Evolutionary conservation across 2,888 invertebrate genomes (phyloP).

Genomic region (Parnassius mnemosyne): DNA sequence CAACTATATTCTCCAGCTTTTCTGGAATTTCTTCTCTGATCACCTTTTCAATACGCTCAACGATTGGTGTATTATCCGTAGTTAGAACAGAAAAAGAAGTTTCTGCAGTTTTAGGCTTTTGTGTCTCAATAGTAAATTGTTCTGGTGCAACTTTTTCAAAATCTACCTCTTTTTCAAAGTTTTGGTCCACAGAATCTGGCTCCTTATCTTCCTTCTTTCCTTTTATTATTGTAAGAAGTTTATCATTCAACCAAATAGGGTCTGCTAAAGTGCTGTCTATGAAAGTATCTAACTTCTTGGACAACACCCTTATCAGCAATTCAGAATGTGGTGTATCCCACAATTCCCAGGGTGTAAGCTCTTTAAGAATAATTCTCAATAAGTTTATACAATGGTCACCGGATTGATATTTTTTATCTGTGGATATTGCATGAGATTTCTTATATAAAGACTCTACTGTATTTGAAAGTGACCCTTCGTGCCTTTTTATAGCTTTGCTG

Average conservation of each 20-base stretch:
- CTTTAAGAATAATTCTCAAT: conserved; percentile 80
- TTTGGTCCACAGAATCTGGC: background rate
- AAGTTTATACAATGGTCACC: conserved; percentile 82
- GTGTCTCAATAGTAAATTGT: conserved; percentile 16
- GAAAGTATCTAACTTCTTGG: conserved; percentile 78
- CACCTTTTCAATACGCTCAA: conserved; percentile 28
- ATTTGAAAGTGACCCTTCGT: conserved; percentile 65
- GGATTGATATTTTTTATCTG: conserved; percentile 61
- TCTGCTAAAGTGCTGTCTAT: conserved; percentile 71
- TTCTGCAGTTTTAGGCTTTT: conserved; percentile 36
- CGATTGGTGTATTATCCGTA: conserved; percentile 27
- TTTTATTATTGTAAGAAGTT: conserved; percentile 51
- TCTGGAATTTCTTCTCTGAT: conserved; percentile 31
- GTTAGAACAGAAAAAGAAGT: conserved; percentile 41
- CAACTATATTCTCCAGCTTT: conserved; percentile 39
- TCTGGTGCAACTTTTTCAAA: conserved; percentile 16
- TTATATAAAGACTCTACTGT: conserved; percentile 75
- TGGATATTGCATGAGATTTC: conserved; percentile 56
- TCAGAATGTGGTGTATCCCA: conserved; percentile 85
- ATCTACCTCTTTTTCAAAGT: conserved; percentile 16
- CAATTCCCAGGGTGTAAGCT: conserved; percentile 84
- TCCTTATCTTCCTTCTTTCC: conserved; percentile 34
- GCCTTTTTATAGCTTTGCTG: conserved; percentile 80
- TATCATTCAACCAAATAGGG: conserved; percentile 75
- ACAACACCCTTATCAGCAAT: conserved; percentile 81